A percentile compares a stretch with the other conserved stretches of the same genome.
Conservation (phyloP, 2,797 vertebrate genomes). For the Telmatherina bonti region DNA sequence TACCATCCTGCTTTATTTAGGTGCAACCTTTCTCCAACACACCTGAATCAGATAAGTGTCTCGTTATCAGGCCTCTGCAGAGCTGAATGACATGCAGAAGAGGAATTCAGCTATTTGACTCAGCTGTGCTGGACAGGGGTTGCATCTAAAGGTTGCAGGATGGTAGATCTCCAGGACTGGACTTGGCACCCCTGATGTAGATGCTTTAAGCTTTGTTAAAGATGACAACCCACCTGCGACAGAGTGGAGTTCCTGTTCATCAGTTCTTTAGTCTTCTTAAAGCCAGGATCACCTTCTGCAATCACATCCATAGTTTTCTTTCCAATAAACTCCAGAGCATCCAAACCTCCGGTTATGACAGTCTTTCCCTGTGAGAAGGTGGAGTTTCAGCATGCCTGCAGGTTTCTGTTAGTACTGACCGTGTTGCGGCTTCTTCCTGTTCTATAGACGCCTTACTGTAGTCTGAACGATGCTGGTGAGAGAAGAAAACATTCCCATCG, state of each 20-base stretch:
- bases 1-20: too few relatives aligned
- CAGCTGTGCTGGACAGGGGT: too few relatives aligned
- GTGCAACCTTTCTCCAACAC: too few relatives aligned
- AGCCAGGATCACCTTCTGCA: constrained; percentile 97
- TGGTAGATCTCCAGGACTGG: too few relatives aligned
- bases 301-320: constrained; percentile 99
- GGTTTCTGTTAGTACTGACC: background rate
- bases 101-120: too few relatives aligned
- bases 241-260: constrained; percentile 91
- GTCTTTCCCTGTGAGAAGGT: constrained; percentile 88
- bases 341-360: constrained; percentile 93
- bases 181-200: too few relatives aligned
- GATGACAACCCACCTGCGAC: constrained; percentile 86
- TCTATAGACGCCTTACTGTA: constrained; percentile 85
- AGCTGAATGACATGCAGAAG: too few relatives aligned
- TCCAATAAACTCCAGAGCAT: constrained; percentile 97
- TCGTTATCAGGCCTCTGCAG: too few relatives aligned
- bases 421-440: background rate
- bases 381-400: too few relatives aligned
- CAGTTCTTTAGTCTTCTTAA: constrained; percentile 95
- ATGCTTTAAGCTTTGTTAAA: background rate
- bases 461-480: constrained; percentile 93
- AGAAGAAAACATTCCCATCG: constrained; percentile 92
- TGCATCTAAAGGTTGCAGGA: too few relatives aligned
- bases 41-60: too few relatives aligned